Percentiles rank a stretch among this genome's conserved stretches.
Evolutionary conservation across 2,797 vertebrate species (phyloP).

Genomic region (Manis crassicaudata): DNA sequence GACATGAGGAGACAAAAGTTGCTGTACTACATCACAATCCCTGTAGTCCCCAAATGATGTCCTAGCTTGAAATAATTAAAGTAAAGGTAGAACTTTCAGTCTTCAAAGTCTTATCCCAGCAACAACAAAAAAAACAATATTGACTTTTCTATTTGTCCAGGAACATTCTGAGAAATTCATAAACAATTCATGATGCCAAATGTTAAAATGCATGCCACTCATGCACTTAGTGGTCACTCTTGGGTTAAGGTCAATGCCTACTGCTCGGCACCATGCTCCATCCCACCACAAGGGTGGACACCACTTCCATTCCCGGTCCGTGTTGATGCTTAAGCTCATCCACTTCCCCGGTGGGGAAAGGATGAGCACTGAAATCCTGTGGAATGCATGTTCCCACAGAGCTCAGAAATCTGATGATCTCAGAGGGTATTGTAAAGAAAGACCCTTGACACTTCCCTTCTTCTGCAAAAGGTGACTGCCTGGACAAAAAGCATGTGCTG

Average conservation of each 20-base stretch:
- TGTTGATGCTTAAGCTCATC: conserved; percentile 49
- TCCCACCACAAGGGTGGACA: not conserved
- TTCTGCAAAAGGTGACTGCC: conserved; percentile 68
- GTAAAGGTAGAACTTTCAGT: not conserved
- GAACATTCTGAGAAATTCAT: not conserved
- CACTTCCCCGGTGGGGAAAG: conserved; percentile 57
- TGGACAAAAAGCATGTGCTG: conserved; percentile 77
- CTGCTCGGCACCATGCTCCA: not conserved
- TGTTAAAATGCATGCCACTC: not conserved
- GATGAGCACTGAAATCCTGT: conserved; percentile 71
- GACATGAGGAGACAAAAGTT: not conserved
- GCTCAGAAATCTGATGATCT: conserved; percentile 82
- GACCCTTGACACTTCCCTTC: conserved; percentile 82
- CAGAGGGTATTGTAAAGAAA: conserved; percentile 81
- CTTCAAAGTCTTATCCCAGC: not conserved
- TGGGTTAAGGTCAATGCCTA: not conserved
- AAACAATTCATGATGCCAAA: not conserved
- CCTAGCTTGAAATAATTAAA: conserved; percentile 26
- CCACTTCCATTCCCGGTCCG: conserved; percentile 66
- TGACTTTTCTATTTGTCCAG: conserved; percentile 21
- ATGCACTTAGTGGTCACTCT: not conserved
- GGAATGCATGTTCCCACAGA: conserved; percentile 83
- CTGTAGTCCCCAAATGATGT: not conserved
- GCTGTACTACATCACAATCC: not conserved
- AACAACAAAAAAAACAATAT: not conserved